Conservation (phyloP, 1,140 invertebrate genomes). For the Dendroctonus valens region DNA sequence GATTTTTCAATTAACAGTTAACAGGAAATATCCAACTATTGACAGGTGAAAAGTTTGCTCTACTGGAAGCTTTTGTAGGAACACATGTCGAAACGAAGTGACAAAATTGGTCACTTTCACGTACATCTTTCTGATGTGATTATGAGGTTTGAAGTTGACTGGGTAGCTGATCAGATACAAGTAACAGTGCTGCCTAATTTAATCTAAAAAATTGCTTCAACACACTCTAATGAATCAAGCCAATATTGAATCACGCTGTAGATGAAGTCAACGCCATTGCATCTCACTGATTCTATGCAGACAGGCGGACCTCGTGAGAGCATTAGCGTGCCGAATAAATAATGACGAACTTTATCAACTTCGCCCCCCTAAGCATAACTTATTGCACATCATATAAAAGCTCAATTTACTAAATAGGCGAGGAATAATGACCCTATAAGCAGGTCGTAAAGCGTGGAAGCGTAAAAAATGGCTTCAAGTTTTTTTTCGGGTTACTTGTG, state of each 20-base stretch:
- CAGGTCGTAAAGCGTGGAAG: constrained; percentile 28
- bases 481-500: constrained; percentile 18
- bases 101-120: too few species aligned
- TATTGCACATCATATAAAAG: constrained; percentile 29
- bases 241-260: not conserved
- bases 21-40: too few species aligned
- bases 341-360: constrained; percentile 28
- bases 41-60: too few species aligned
- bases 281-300: not conserved
- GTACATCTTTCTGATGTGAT: too few species aligned
- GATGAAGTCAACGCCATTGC: not conserved
- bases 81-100: too few species aligned
- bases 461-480: constrained; percentile 26
- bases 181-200: too few species aligned
- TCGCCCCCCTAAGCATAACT: constrained; percentile 25
- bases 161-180: too few species aligned
- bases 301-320: not conserved
- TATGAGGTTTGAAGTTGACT: not conserved
- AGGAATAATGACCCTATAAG: constrained; percentile 32
- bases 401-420: constrained; percentile 32
- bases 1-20: too few species aligned
- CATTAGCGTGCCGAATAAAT: constrained; percentile 18
- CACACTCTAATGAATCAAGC: not conserved
- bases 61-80: too few species aligned
- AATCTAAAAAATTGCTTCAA: not conserved